Conservation (phyloP, 2,888 invertebrate genomes). For the Lamellibrachia satsuma region DNA sequence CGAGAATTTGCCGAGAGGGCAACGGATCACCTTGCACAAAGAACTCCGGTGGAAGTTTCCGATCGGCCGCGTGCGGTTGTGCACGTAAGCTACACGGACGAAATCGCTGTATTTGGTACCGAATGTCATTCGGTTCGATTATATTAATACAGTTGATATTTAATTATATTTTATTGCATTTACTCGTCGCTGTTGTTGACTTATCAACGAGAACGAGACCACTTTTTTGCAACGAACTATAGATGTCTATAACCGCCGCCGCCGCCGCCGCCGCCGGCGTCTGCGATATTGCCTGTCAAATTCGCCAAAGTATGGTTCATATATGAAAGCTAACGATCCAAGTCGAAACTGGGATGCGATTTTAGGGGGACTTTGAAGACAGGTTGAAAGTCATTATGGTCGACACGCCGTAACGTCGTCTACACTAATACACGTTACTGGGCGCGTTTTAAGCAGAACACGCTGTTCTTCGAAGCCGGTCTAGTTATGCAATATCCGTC, state of each 20-base stretch:
- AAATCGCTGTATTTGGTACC: not conserved
- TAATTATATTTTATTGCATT: not conserved
- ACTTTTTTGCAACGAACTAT: not conserved
- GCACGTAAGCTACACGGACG: not conserved
- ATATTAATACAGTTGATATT: conserved; percentile 2
- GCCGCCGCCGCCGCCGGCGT: not conserved
- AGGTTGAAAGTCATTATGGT: not conserved
- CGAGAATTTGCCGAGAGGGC: conserved; percentile 11
- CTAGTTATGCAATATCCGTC: not conserved
- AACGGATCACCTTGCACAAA: conserved; percentile 4
- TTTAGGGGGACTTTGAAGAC: not conserved
- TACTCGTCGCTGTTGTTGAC: not conserved
- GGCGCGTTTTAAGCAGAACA: not conserved
- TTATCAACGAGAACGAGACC: not conserved
- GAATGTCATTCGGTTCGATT: not conserved
- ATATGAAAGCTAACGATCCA: not conserved
- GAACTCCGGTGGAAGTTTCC: not conserved
- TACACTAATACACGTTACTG: not conserved
- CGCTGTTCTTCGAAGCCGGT: not conserved
- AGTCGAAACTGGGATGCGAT: not conserved
- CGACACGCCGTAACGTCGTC: not conserved
- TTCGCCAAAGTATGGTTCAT: not conserved
- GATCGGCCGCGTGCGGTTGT: not conserved
- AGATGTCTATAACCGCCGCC: not conserved
- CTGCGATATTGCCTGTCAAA: not conserved